Evolutionary conservation across 2,888 invertebrate genomes (phyloP).

Genomic region (Caenorhabditis sp.): DNA sequence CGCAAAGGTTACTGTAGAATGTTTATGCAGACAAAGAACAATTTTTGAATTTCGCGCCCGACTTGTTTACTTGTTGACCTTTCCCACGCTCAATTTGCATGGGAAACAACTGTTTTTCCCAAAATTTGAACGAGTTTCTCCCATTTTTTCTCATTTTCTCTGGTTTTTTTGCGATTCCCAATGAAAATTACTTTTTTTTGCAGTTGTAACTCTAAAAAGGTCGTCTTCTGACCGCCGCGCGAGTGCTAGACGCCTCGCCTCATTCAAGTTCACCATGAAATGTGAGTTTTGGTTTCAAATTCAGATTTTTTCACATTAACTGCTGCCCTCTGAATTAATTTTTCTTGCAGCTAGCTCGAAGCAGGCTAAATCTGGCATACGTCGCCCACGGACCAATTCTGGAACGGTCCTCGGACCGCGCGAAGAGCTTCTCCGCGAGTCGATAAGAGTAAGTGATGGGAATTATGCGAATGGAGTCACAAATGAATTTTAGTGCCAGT

Average conservation of each 20-base stretch:
- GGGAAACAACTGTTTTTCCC: too few relatives aligned
- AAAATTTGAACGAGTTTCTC: not conserved
- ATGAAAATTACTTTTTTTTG: not conserved
- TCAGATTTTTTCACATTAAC: not conserved
- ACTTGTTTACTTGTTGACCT: not conserved
- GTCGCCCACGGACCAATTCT: constrained; percentile 18
- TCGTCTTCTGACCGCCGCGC: not conserved
- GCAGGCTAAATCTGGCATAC: not conserved
- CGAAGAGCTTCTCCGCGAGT: constrained; percentile 37
- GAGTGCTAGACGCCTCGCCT: constrained; percentile 10
- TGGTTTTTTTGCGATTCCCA: too few relatives aligned
- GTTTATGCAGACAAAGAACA: not conserved
- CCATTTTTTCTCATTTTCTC: not conserved
- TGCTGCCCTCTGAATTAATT: too few relatives aligned
- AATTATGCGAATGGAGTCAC: too few relatives aligned
- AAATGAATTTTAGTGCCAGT: constrained; percentile 18
- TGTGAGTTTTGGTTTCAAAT: not conserved
- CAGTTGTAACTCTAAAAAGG: not conserved
- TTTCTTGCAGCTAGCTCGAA: constrained; percentile 3
- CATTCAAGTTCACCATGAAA: not conserved
- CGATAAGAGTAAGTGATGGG: constrained; percentile 49
- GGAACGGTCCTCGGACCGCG: constrained; percentile 5
- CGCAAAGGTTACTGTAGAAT: not conserved
- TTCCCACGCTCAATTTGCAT: too few relatives aligned
- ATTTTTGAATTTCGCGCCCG: not conserved